Base-by-base conservation (phyloP, 2,797 vertebrate species). In the Eurystomus glaucurus region DNA sequence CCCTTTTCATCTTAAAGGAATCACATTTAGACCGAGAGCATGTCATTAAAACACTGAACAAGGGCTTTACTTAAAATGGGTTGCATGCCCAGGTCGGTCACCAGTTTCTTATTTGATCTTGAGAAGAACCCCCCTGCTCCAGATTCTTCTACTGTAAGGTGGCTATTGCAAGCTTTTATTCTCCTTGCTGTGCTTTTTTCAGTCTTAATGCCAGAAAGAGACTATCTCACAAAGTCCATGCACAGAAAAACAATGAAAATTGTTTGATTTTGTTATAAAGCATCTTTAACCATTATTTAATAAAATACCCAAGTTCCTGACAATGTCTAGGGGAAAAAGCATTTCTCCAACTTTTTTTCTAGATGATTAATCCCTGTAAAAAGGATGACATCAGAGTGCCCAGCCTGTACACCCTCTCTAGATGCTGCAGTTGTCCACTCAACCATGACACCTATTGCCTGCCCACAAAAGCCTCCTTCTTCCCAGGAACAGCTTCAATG, bases 141-240 rank as follows among this genome's bases (percentile, higher is more conserved):
- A 78, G 14, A 31, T 65, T 33, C 16, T 35, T 39, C n/a, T n/a
- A 3, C 60, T 75, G 8, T 80, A 74, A 89, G 72, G 77, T 43
- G 11, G n/a, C 39, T 86, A 69, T 58, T 45, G 19, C 10, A 46
- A 66, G 21, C 31, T 93, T 75, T 82, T 55, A 4, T 28, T 76
- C 61, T 52, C 51, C 18, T 83, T 60, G 5, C 3, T 76, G 31
- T 45, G 20, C 9, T 43, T 83, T 72, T 70, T 33, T 62, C 2
- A 58, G 28, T 52, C 19, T 70, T 33, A 50, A 19, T 23, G 28
- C 26, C 37, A 51, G 50, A 51, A 92, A 33, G 7, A 61, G 22
- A 23, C 9, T 37, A 14, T 72, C n/a, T 37, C 0, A 0, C 22
- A 23, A 76, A 57, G 17, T 25, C 2, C 10, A 23, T 15, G 31